Evolutionary conservation across 2,888 invertebrate species (phyloP), one percentile per base, ranked within the genome.

Genomic region (Andrena trimmerana): DNA sequence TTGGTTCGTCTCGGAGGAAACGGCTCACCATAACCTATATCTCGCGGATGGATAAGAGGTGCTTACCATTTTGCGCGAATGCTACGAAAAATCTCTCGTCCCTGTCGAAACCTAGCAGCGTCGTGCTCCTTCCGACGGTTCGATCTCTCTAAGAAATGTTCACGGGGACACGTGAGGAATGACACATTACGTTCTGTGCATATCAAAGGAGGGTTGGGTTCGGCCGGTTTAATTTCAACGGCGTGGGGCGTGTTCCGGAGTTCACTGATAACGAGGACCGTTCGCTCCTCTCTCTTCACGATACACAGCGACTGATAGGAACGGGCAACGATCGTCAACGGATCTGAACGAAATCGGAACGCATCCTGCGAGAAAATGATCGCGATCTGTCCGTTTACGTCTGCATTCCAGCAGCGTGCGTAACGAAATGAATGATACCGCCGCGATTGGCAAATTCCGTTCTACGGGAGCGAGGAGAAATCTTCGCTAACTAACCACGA

Each of bases 181-280:
- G 89, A 90, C 90, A 90, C 89, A 90, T 90, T 87, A 89, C 88
- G 84, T 78, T 86, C 69, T 71, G 27, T 57, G 70, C 81, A 82
- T 81, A 84, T 78, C 78, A 86, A 82, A 84, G 75, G 86, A 68
- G 65, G 71, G 86, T 81, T 78, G 77, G 83, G 81, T 78, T 80
- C 75, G 69, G 78, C 86, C 83, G 83, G 81, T 85, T 84, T 82
- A 71, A 75, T 36, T 84, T 77, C 67, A 76, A 81, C 82, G 36
- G 68, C 67, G 76, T 66, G 70, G 81, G 83, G 77, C 81, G 81
- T 83, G 83, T 73, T 81, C 81, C 65, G 54, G 73, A 81, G 65
- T 72, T 80, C 65, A 66, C 66, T 74, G 83, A 80, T 83, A 80
- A 76, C 65, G 54, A 33, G 65, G 29, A 54, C 65, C 24, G 31